Base-by-base conservation (phyloP, 2,888 invertebrate genomes). In the Hypsopygia costalis region DNA sequence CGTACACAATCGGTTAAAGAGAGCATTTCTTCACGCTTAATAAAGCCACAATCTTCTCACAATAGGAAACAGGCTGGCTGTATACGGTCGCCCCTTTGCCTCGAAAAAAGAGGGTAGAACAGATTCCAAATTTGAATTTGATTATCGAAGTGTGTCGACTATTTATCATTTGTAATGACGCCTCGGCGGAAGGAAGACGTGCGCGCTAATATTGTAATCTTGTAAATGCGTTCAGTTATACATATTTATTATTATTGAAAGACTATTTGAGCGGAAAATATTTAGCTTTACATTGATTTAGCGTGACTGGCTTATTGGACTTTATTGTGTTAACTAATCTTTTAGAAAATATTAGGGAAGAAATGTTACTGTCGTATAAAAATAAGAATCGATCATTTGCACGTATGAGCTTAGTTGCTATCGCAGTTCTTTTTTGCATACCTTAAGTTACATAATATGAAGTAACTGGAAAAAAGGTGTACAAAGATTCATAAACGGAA, bases 51-150 rank as follows among this genome's bases (percentile, higher is more conserved):
- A 87, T 81, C 81, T 85, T 85, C 81, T 81, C 81, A 87, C 83
- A 86, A 86, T 83, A 81, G 72, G 65, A 69, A 70, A 72, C 73
- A 72, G 73, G 58, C 73, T 72, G 74, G 68, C 74, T 71, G 73
- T 61, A 63, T 63, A 64, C 54, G 67, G 62, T 64, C 67, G 64
- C 66, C 65, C 74, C 77, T 68, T 72, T 63, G 66, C 58, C 47
- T 49, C 53, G 47, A 63, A 69, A 72, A 76, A 77, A 79, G 76
- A 73, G 81, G 82, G 83, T 77, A 76, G 73, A 83, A 74, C 88
- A 88, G 87, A 87, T 88, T 85, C 81, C 78, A 87, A 88, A 88
- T 88, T 88, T 81, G 88, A 88, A 88, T 88, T 88, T 88, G 88
- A 88, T 88, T 87, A 88, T 85, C 82, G 86, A 81, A 86, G 87